These are phyloP conservation scores for Prunella himalayana DNA, from an alignment of 2,113 vertebrate species.

Conservation along the genomic window DNA sequence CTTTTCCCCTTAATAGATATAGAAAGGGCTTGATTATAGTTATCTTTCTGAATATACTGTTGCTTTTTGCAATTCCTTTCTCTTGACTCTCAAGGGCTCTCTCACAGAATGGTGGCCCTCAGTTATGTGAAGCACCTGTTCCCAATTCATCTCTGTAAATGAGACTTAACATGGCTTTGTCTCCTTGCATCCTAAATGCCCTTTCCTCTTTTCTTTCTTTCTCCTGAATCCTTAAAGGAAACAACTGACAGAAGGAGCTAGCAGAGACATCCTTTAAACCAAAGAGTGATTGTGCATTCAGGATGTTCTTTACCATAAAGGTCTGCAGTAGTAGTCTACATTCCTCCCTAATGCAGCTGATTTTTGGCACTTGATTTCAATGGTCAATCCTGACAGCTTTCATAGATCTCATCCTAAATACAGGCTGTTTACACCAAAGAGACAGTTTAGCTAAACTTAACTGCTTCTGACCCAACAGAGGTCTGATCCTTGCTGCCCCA, in stretches of 20 bases:
- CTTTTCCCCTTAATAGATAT: slow-evolving; percentile 58
- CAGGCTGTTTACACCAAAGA: background rate
- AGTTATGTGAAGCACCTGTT: slow-evolving; percentile 66
- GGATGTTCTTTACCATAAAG: background rate
- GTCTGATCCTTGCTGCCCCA: background rate
- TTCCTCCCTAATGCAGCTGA: background rate
- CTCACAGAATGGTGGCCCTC: slow-evolving; percentile 14
- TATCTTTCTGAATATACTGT: slow-evolving; percentile 59
- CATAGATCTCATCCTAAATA: background rate
- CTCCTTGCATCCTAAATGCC: slow-evolving; percentile 18
- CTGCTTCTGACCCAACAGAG: background rate
- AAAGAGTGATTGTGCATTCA: background rate
- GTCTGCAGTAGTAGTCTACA: background rate
- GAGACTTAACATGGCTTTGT: slow-evolving; percentile 53
- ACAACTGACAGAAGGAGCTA: background rate
- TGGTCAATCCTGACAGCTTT: background rate
- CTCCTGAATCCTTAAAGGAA: slow-evolving; percentile 16
- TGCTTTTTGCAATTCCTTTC: slow-evolving; percentile 52
- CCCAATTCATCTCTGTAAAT: slow-evolving; percentile 65
- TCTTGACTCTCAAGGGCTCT: slow-evolving; percentile 48
- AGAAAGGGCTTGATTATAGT: slow-evolving; percentile 68
- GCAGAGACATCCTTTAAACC: background rate
- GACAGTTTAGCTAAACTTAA: background rate
- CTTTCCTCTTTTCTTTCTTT: slow-evolving; percentile 13
- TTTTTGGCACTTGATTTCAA: background rate